A percentile compares a stretch with the other conserved stretches of the same genome.
Conservation (phyloP, 1,140 invertebrate species). For the Araneus ventricosus region DNA sequence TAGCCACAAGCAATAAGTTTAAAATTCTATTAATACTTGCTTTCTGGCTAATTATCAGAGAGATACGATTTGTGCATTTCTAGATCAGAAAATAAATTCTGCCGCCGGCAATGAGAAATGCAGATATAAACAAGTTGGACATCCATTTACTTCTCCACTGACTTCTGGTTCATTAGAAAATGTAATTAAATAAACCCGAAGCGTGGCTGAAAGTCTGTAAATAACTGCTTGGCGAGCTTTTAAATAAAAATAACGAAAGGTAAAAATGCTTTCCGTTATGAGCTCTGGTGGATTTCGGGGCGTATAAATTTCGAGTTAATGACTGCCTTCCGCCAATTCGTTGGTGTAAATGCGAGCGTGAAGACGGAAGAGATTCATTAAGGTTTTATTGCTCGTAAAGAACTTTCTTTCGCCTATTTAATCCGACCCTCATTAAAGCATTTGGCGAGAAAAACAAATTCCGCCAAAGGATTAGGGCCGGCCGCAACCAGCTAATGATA, state of each 20-base stretch:
- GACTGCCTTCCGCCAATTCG: constrained; percentile 21
- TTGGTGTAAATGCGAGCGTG: neutral
- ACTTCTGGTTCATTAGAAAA: neutral
- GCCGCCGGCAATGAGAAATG: neutral
- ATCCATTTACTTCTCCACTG: neutral
- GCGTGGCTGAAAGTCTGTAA: neutral
- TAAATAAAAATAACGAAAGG: neutral
- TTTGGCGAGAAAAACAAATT: constrained; percentile 4
- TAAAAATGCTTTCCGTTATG: constrained; percentile 5
- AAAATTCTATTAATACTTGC: neutral
- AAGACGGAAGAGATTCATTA: constrained; percentile 19
- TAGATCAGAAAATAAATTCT: neutral
- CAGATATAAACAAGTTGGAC: neutral
- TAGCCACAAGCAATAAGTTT: neutral
- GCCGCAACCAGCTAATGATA: neutral
- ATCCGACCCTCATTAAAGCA: constrained; percentile 20
- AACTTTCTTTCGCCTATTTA: neutral
- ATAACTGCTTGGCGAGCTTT: neutral
- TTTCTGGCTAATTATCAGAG: neutral
- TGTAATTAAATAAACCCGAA: neutral
- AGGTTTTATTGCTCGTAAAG: constrained; percentile 16
- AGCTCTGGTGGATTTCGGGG: neutral
- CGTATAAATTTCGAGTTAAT: neutral
- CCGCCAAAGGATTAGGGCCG: neutral
- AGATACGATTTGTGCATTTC: neutral